Conservation (phyloP, 1,140 invertebrate genomes). For the Penaeus chinensis region DNA sequence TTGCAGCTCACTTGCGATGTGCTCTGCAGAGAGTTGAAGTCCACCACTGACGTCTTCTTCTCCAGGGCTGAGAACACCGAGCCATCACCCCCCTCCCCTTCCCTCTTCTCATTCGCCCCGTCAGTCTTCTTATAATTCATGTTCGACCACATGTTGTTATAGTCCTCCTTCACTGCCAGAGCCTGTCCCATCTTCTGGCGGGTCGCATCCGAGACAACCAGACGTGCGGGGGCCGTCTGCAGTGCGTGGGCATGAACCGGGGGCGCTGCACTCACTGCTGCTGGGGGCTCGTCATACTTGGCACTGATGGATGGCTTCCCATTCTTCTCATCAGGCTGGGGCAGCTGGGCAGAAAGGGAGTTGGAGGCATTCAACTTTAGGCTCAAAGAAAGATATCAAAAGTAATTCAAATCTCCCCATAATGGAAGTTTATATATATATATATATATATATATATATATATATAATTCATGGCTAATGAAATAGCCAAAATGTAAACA, state of each 20-base stretch:
- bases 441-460: no score
- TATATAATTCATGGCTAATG: no score
- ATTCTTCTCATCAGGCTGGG: constrained; percentile 18
- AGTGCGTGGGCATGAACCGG: constrained; percentile 22
- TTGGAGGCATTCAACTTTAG: no score
- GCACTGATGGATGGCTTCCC: background rate
- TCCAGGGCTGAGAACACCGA: constrained; percentile 27
- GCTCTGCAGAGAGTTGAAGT: constrained; percentile 2
- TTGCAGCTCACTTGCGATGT: constrained; percentile 5
- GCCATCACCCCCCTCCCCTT: background rate
- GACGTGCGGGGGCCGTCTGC: background rate
- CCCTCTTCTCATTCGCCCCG: background rate
- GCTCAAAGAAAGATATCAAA: no score
- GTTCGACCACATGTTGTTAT: constrained; percentile 10
- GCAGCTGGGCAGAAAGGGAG: constrained; percentile 31
- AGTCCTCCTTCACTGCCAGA: background rate
- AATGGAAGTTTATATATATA: no score
- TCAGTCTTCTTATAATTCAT: constrained; percentile 19
- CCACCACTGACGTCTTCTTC: constrained; percentile 12
- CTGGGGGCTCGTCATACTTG: constrained; percentile 1
- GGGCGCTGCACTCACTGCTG: background rate
- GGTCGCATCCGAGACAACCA: constrained; percentile 1
- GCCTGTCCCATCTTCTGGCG: constrained; percentile 11
- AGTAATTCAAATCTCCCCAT: no score
- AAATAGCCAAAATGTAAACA: no score